A percentile compares a stretch with the other conserved stretches of the same genome.
phyloP scores from a whole-genome alignment of 2,888 invertebrate species.

The Parnassius mnemosyne region DNA sequence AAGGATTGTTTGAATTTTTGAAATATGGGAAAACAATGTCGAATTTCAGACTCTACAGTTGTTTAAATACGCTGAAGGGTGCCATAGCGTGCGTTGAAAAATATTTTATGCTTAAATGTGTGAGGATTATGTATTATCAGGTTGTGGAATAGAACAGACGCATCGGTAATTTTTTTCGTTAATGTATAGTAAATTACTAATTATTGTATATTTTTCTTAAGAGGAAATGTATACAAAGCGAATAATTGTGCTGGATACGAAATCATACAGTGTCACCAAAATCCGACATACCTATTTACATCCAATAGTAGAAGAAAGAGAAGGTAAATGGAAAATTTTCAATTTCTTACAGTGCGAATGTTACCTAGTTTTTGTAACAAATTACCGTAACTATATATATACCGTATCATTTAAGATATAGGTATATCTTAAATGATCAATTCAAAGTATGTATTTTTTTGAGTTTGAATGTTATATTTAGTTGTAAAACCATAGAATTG shows the following conservation, averaged over 20 bases:
- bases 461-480: no score
- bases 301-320: constrained; percentile 64
- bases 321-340: constrained; percentile 44
- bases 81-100: constrained; percentile 47
- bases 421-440: no score
- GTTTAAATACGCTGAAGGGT: constrained; percentile 65
- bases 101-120: constrained; percentile 34
- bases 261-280: constrained; percentile 61
- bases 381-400: no score
- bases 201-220: background rate
- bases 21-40: constrained; percentile 23
- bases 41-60: constrained; percentile 59
- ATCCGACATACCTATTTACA: constrained; percentile 65
- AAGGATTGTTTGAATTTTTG: constrained; percentile 39
- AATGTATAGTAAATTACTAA: background rate
- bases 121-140: constrained; percentile 12
- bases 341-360: no score
- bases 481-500: no score
- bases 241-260: constrained; percentile 57
- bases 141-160: constrained; percentile 6
- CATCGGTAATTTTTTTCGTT: background rate
- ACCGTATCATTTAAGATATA: no score
- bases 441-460: no score
- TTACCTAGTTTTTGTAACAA: no score
- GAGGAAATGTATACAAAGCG: constrained; percentile 54